Evolutionary conservation across 2,888 invertebrate species (phyloP).

Genomic region (Conistra vaccinii): DNA sequence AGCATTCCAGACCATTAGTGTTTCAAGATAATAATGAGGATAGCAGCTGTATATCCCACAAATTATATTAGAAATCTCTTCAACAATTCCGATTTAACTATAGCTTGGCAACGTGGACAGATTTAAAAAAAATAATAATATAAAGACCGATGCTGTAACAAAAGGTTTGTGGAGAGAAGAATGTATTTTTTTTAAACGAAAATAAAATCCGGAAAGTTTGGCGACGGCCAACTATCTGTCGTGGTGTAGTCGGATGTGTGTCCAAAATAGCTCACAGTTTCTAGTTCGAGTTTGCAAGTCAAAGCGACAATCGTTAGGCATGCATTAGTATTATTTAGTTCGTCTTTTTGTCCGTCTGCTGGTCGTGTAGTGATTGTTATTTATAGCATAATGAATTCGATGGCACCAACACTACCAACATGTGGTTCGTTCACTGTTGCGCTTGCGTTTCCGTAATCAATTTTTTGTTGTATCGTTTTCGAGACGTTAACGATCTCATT

Average conservation of each 20-base stretch:
- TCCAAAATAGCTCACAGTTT: constrained; percentile 81
- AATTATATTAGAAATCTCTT: constrained; percentile 73
- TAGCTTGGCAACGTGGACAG: constrained; percentile 70
- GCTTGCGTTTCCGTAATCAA: constrained; percentile 53
- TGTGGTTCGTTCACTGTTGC: constrained; percentile 51
- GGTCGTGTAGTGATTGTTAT: constrained; percentile 59
- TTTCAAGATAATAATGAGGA: constrained; percentile 67
- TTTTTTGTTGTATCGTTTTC: constrained; percentile 48
- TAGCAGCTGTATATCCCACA: constrained; percentile 73
- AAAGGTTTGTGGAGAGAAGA: constrained; percentile 80
- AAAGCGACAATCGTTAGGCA: constrained; percentile 77
- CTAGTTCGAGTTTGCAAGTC: constrained; percentile 81
- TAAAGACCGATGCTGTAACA: constrained; percentile 76
- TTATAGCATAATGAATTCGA: constrained; percentile 63
- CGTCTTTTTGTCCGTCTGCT: constrained; percentile 69
- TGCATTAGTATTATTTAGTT: constrained; percentile 76
- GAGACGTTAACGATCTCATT: constrained; percentile 47
- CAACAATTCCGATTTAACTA: constrained; percentile 65
- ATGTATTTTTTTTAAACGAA: constrained; percentile 81
- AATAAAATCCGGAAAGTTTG: constrained; percentile 85
- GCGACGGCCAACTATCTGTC: constrained; percentile 88
- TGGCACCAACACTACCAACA: constrained; percentile 38
- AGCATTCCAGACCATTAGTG: constrained; percentile 63
- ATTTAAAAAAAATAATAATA: constrained; percentile 60
- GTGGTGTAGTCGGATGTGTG: constrained; percentile 77